Evolutionary conservation across 1,140 invertebrate species (phyloP).

Genomic region (Aphelinus certus): DNA sequence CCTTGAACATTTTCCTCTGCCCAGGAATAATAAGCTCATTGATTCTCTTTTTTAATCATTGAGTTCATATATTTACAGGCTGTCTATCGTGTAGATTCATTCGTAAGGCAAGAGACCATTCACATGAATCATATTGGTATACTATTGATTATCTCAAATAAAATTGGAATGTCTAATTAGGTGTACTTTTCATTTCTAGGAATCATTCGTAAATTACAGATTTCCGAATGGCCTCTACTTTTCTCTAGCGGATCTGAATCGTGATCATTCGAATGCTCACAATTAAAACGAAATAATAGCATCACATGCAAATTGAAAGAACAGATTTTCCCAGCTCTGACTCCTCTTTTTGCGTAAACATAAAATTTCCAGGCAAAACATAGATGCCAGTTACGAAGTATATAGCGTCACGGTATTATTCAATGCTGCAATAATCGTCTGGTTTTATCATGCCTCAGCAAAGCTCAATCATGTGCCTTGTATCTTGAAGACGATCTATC

Average conservation of each 20-base stretch:
- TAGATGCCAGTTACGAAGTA: neutral
- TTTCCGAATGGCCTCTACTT: neutral
- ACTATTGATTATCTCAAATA: no score
- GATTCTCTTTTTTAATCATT: no score
- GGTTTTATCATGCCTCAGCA: conserved; percentile 21
- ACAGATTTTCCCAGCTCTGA: neutral
- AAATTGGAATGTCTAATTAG: no score
- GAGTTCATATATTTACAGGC: no score
- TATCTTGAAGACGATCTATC: conserved; percentile 30
- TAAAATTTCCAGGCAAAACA: conserved; percentile 23
- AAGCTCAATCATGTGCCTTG: conserved; percentile 18
- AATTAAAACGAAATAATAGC: conserved; percentile 9
- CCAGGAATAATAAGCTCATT: no score
- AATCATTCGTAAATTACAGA: conserved; percentile 1
- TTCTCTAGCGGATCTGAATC: conserved; percentile 11
- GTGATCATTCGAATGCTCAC: neutral
- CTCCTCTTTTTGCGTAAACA: conserved; percentile 25
- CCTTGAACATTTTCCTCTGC: conserved; percentile 7
- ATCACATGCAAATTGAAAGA: no score
- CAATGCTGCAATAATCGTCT: conserved; percentile 4
- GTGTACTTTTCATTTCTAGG: neutral
- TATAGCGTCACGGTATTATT: conserved; percentile 24
- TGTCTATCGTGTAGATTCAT: no score
- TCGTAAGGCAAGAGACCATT: no score
- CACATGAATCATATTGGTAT: no score